Evolutionary conservation across 2,888 invertebrate genomes (phyloP), one percentile per base, ranked within the genome.

Genomic region (Pammene aurita): DNA sequence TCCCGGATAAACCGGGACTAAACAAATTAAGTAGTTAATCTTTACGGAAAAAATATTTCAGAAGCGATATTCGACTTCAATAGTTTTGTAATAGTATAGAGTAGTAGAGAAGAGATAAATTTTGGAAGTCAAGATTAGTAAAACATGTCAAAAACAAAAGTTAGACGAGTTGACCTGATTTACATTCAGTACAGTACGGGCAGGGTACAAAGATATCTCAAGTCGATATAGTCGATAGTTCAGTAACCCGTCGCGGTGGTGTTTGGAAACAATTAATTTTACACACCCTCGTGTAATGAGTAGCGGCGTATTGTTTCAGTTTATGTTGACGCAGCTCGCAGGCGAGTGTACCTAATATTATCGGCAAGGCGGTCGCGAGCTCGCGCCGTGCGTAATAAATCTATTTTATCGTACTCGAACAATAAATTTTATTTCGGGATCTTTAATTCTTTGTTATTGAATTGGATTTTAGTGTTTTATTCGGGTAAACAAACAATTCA

Each of bases 371-470:
- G 80, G 78, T 77, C 73, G 79, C 69, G 42, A 61, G 60, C 69
- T 69, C 74, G 74, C 72, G 71, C 73, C 68, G 77, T 73, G 64
- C 72, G 71, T 71, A 67, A 92, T 92, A 92, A 92, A 92, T 92
- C 92, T 92, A 92, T 92, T 92, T 92, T 91, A 92, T 92, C 90
- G 92, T 90, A 88, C 88, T 83, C 83, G 80, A 84, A 92, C 90
- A 91, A 92, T 92, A 91, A 92, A 92, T 92, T 92, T 91, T 92
- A 92, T 92, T 92, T 92, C 87, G 88, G 92, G 92, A 92, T 91
- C 92, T 92, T 92, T 92, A 92, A 92, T 92, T 92, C 92, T 92
- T 92, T 92, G 92, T 92, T 92, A 92, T 92, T 91, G 92, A 91
- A 91, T 91, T 91, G 89, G 91, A 92, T 91, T 92, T 92, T 92